phyloP scores from a whole-genome alignment of 2,113 vertebrate genomes.

The Pelmatolapia mariae region DNA sequence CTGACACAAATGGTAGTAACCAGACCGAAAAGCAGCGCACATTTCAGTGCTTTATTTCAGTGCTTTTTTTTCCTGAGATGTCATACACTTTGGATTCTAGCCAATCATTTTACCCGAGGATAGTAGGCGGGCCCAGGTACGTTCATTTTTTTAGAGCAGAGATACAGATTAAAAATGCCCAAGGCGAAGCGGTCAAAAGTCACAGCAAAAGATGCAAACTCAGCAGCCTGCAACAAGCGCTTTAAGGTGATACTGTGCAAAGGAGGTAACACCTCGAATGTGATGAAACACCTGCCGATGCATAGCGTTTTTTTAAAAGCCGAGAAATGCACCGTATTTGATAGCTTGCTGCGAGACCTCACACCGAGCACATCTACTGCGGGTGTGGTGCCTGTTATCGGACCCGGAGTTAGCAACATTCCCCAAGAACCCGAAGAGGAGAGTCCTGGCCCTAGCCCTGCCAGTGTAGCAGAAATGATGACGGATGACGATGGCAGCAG shows the following conservation, averaged over 20 bases:
- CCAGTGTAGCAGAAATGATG: too few relatives aligned
- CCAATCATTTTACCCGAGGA: background rate
- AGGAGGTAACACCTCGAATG: background rate
- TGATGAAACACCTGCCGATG: background rate
- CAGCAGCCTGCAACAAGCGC: background rate
- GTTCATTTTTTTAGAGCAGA: too few relatives aligned
- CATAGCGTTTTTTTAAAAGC: background rate
- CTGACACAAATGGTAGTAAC: background rate
- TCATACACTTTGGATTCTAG: background rate
- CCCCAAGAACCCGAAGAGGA: too few relatives aligned
- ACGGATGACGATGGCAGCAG: too few relatives aligned
- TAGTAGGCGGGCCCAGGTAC: background rate
- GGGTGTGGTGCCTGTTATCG: too few relatives aligned
- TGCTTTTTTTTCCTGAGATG: accelerated
- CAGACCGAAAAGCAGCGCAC: background rate
- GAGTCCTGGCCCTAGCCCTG: too few relatives aligned
- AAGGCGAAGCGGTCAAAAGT: too few relatives aligned
- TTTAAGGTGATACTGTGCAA: background rate
- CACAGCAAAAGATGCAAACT: background rate
- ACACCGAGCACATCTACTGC: too few relatives aligned
- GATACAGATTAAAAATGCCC: too few relatives aligned
- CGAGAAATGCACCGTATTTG: background rate
- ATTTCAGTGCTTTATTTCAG: background rate
- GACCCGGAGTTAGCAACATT: too few relatives aligned
- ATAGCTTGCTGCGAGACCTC: too few relatives aligned